These are phyloP conservation scores for Mylabris phalerata DNA, from an alignment of 1,140 invertebrate genomes.

Conservation along the genomic window DNA sequence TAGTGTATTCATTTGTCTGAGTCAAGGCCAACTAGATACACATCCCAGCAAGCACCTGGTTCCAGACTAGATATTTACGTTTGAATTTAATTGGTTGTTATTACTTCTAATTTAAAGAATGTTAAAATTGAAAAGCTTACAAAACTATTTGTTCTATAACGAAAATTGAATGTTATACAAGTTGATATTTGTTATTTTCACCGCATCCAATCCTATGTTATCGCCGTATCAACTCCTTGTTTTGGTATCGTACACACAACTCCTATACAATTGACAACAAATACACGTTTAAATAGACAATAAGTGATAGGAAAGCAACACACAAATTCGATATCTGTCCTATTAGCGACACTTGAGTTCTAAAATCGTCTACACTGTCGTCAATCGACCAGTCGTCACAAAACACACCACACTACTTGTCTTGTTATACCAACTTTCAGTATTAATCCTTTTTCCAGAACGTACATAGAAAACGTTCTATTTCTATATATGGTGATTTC, in stretches of 20 bases:
- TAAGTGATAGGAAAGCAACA: conserved; percentile 27
- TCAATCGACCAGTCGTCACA: conserved; percentile 28
- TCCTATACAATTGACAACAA: too few species aligned
- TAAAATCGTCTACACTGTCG: conserved; percentile 18
- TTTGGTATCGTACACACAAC: too few species aligned
- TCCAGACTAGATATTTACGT: conserved; percentile 9
- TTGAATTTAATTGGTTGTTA: conserved; percentile 8
- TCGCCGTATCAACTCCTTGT: too few species aligned
- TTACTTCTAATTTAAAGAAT: background rate
- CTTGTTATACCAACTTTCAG: conserved; percentile 20
- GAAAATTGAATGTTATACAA: too few species aligned
- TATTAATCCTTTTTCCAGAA: conserved; percentile 22
- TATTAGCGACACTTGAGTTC: conserved; percentile 30
- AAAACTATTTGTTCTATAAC: too few species aligned
- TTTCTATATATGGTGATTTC: too few species aligned
- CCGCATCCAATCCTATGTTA: too few species aligned
- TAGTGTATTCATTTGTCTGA: conserved; percentile 9
- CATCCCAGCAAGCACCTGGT: conserved; percentile 8
- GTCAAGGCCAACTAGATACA: conserved; percentile 7
- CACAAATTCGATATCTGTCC: conserved; percentile 33
- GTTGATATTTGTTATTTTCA: too few species aligned
- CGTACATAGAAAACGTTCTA: background rate
- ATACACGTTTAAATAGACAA: conserved; percentile 5
- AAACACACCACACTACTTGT: conserved; percentile 10
- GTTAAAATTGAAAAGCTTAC: too few species aligned